Conservation (phyloP, 2,888 invertebrate species). For the Acanthopleura granulata region DNA sequence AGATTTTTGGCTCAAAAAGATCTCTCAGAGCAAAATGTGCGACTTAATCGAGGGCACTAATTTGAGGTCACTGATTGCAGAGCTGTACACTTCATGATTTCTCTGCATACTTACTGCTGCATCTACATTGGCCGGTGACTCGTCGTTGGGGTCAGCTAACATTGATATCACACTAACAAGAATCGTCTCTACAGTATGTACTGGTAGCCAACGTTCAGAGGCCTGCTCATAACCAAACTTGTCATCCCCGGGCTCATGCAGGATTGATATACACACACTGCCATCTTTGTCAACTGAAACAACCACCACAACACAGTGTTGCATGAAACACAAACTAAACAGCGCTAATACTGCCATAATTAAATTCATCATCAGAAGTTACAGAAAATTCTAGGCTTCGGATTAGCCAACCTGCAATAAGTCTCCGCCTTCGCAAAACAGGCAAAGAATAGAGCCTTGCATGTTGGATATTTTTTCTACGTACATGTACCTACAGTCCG, state of each 20-base stretch:
- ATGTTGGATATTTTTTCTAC: too few species aligned
- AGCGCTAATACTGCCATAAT: neutral
- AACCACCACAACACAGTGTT: constrained; percentile 57
- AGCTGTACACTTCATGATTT: too few species aligned
- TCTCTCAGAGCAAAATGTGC: too few species aligned
- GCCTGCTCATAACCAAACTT: constrained; percentile 99
- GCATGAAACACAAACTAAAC: neutral
- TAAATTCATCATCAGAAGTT: too few species aligned
- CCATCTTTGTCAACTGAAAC: constrained; percentile 92
- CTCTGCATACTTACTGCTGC: constrained; percentile 84
- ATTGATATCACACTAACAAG: constrained; percentile 99
- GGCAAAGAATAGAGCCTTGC: too few species aligned
- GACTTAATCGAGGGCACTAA: too few species aligned
- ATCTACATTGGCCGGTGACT: constrained; percentile 99
- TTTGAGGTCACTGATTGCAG: too few species aligned
- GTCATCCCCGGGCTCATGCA: constrained; percentile 99
- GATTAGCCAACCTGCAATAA: too few species aligned
- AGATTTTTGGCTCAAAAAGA: too few species aligned
- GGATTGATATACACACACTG: constrained; percentile 98
- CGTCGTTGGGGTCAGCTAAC: constrained; percentile 99
- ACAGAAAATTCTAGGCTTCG: too few species aligned
- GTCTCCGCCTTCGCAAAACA: too few species aligned
- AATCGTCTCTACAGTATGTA: constrained; percentile 99
- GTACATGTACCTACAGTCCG: too few species aligned
- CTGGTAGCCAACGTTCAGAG: constrained; percentile 97